Percentiles rank a stretch among this genome's conserved stretches.
phyloP scores from a whole-genome alignment of 2,888 invertebrate genomes.

The Willowsia nigromaculata region DNA sequence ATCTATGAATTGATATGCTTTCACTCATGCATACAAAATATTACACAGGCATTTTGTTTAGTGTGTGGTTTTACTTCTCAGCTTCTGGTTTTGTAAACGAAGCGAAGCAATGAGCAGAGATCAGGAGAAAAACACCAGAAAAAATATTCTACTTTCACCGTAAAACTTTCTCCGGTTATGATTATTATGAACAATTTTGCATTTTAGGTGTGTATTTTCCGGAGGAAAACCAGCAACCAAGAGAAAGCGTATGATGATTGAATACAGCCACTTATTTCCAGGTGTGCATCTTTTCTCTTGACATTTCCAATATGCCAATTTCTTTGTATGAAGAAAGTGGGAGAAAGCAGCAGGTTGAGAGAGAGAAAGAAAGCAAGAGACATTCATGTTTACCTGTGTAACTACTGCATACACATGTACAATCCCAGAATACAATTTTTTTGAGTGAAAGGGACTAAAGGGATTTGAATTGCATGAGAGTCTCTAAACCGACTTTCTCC shows the following conservation, averaged over 20 bases:
- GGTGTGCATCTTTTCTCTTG: constrained; percentile 21
- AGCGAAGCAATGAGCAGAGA: not conserved
- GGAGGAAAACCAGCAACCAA: not conserved
- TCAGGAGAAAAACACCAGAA: not conserved
- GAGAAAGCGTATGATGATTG: not conserved
- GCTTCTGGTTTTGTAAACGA: not conserved
- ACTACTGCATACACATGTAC: no score
- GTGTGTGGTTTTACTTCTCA: not conserved
- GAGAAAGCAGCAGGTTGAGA: not conserved
- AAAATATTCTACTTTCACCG: not conserved
- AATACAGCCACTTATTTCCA: constrained; percentile 51
- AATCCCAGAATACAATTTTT: not conserved
- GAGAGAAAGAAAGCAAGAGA: not conserved
- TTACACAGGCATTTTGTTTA: not conserved
- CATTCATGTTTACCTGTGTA: not conserved
- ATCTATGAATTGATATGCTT: not conserved
- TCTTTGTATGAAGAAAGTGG: not conserved
- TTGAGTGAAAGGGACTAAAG: not conserved
- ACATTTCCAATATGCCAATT: not conserved
- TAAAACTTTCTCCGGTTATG: not conserved
- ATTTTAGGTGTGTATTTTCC: not conserved
- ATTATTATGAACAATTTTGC: constrained; percentile 1
- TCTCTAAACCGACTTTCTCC: no score
- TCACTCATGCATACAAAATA: constrained; percentile 11
- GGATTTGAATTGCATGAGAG: constrained; percentile 37